Conservation (phyloP, 2,888 invertebrate genomes). For the Parelbella ahira region DNA sequence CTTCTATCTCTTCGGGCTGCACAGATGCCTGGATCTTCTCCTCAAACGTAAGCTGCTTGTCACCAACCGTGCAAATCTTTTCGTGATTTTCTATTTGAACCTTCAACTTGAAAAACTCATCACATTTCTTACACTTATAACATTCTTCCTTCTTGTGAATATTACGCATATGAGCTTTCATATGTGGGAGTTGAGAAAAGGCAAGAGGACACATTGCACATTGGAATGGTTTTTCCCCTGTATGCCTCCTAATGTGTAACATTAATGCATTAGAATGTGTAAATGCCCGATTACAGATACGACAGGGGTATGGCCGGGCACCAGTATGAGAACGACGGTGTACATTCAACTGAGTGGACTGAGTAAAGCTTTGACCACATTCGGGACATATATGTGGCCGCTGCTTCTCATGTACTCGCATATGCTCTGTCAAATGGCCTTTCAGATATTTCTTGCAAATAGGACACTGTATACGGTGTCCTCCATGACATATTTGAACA, state of each 20-base stretch:
- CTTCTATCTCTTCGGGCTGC: conserved; percentile 57
- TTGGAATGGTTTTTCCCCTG: conserved; percentile 91
- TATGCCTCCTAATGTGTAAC: conserved; percentile 90
- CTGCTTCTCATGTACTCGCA: conserved; percentile 88
- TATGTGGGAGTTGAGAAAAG: conserved; percentile 91
- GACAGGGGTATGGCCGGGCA: conserved; percentile 89
- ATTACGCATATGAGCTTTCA: conserved; percentile 93
- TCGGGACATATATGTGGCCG: conserved; percentile 89
- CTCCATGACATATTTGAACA: conserved; percentile 86
- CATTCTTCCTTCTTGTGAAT: conserved; percentile 90
- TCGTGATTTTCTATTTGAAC: conserved; percentile 85
- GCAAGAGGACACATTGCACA: conserved; percentile 86
- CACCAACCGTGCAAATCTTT: conserved; percentile 64
- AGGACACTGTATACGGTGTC: conserved; percentile 88
- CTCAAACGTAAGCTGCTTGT: conserved; percentile 44
- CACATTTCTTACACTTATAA: conserved; percentile 87
- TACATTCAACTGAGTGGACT: conserved; percentile 90
- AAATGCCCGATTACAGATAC: conserved; percentile 89
- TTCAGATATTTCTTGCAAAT: conserved; percentile 90
- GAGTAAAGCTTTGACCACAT: conserved; percentile 90
- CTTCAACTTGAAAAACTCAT: conserved; percentile 88
- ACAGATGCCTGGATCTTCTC: conserved; percentile 47
- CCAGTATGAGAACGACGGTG: conserved; percentile 93
- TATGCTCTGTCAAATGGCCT: conserved; percentile 90
- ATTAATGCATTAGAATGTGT: conserved; percentile 92